A percentile compares a stretch with the other conserved stretches of the same genome.
These are phyloP conservation scores for Heterodera schachtii DNA, from an alignment of 1,140 invertebrate genomes.

Conservation along the genomic window DNA sequence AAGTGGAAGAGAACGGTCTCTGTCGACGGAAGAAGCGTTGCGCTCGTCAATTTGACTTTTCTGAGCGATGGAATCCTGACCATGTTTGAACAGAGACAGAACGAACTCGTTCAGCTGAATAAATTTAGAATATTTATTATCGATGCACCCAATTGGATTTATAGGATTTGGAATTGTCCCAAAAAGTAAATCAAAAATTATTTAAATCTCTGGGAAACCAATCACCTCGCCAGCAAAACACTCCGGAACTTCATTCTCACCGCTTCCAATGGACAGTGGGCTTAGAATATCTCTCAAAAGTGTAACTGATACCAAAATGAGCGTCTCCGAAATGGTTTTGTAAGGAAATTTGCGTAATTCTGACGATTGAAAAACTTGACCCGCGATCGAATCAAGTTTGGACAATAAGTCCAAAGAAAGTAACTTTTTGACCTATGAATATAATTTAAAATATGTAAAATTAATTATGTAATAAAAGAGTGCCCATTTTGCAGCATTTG, in stretches of 20 bases:
- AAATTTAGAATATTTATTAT: too few species aligned
- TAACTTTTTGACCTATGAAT: constrained; percentile 51
- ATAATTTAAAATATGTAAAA: not conserved
- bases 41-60: constrained; percentile 46
- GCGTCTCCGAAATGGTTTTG: constrained; percentile 87
- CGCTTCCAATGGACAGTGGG: constrained; percentile 60
- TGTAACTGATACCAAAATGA: constrained; percentile 86
- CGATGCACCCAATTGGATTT: too few species aligned
- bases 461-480: constrained; percentile 9
- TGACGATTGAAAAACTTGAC: constrained; percentile 62
- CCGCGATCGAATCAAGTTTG: constrained; percentile 41
- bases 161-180: too few species aligned
- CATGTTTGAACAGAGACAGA: constrained; percentile 82
- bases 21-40: not conserved
- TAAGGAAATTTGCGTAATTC: constrained; percentile 79
- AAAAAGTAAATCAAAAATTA: too few species aligned
- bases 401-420: constrained; percentile 40
- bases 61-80: constrained; percentile 74
- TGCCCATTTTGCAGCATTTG: not conserved
- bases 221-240: constrained; percentile 84
- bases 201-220: not conserved
- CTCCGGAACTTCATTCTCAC: constrained; percentile 75
- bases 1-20: not conserved
- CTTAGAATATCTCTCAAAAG: constrained; percentile 86
- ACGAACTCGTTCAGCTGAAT: constrained; percentile 80